Conservation (phyloP, 2,888 invertebrate species). For the Caenorhabditis macrosperma region DNA sequence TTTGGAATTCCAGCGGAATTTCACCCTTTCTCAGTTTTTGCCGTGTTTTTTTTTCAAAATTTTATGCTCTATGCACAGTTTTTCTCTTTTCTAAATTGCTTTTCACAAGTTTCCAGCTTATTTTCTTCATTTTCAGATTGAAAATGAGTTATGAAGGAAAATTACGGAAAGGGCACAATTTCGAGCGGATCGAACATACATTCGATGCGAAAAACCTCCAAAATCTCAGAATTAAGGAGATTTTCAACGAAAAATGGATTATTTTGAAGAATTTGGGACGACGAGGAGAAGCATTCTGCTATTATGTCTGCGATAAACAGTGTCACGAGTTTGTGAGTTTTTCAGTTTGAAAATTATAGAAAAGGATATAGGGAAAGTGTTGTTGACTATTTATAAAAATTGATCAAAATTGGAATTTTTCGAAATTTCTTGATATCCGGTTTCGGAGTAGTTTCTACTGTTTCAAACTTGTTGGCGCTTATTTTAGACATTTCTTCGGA, state of each 20-base stretch:
- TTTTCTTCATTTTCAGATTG: no score
- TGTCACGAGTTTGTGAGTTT: slow-evolving; percentile 32
- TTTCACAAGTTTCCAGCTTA: no score
- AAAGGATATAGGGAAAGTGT: no score
- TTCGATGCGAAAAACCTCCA: slow-evolving; percentile 1
- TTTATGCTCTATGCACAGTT: no score
- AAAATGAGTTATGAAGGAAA: no score
- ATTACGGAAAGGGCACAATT: slow-evolving; percentile 39
- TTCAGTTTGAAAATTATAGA: no score
- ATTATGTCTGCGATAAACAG: slow-evolving; percentile 40
- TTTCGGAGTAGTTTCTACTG: no score
- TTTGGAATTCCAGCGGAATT: background rate
- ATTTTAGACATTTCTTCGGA: background rate
- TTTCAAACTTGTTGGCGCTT: background rate
- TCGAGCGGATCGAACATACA: background rate
- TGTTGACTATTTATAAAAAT: background rate
- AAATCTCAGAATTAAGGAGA: slow-evolving; percentile 9
- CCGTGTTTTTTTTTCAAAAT: no score
- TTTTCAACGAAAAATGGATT: slow-evolving; percentile 52
- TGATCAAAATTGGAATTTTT: background rate
- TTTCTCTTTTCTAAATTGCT: no score
- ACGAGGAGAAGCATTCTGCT: slow-evolving; percentile 9
- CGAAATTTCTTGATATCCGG: background rate
- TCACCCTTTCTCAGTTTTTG: no score
- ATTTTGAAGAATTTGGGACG: slow-evolving; percentile 33